Conservation (phyloP, 2,888 invertebrate species). For the Lochmaea capreae region DNA sequence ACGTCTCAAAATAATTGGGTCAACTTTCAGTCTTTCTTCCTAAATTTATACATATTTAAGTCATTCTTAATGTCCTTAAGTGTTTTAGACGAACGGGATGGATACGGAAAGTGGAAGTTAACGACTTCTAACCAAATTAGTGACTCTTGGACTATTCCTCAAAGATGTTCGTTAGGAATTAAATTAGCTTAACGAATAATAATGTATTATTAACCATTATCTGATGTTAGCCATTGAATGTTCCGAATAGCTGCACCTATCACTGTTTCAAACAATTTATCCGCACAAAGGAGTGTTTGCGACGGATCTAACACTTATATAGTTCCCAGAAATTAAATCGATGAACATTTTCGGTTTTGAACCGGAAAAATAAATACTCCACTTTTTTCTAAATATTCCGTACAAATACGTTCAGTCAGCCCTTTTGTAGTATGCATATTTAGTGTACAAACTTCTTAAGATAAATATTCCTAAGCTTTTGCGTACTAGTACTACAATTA, state of each 20-base stretch:
- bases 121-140: neutral
- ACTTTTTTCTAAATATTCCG: no score
- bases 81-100: neutral
- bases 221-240: no score
- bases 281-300: no score
- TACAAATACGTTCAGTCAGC: no score
- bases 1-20: neutral
- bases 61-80: neutral
- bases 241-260: no score
- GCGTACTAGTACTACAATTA: constrained; percentile 5
- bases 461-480: neutral
- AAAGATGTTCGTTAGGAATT: neutral
- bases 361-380: no score
- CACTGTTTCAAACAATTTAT: no score
- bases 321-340: no score
- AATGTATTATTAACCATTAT: neutral
- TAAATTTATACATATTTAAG: neutral
- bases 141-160: neutral
- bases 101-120: constrained; percentile 1
- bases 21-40: neutral
- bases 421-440: no score
- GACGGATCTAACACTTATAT: no score
- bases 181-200: neutral
- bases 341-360: no score
- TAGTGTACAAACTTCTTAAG: neutral